Evolutionary conservation across 2,113 vertebrate genomes (phyloP), one percentile per base, ranked within the genome.

Genomic region (Tiliqua scincoides): DNA sequence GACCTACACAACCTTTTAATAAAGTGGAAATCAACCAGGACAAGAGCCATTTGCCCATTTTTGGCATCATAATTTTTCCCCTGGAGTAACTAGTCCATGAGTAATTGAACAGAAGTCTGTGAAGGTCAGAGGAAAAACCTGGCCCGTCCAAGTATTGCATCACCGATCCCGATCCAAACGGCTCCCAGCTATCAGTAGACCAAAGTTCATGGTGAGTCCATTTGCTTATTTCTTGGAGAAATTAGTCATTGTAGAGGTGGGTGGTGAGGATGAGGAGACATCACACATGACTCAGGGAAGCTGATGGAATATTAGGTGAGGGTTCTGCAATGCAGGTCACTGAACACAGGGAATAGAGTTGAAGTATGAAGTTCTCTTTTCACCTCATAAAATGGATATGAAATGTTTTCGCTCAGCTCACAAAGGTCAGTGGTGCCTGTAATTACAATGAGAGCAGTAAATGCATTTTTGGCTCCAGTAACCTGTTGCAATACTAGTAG

Each of bases 371-470:
- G 71, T 6, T 81, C 2, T 32, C 61, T 84, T 85, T 73, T 57
- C 78, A 65, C 27, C 23, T 80, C 21, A 21, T 79, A 10, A n/a
- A 71, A 67, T 15, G 76, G 83, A 76, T 35, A 35, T 27, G 63
- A 9, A 85, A 54, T 74, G 4, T 84, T 88, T 73, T 89, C 18
- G 68, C 76, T 79, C 61, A 89, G 48, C 37, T 82, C 67, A 59
- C 57, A 88, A 91, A 92, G 2, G 1, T 48, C 40, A 83, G 0
- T 1, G 1, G 0, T 18, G 10, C 2, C 79, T 89, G 7, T 63
- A 73, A 71, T 83, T 78, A 75, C 90, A 77, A 40, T 1, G 1
- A 54, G 52, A 81, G 54, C 1, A 83, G 25, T 87, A 57, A 11
- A 4, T 40, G 25, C 11, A 62, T 65, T 89, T 25, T 87, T 88